Evolutionary conservation across 2,797 vertebrate genomes (phyloP).

Genomic region (Scolopax bukidnonensis): DNA sequence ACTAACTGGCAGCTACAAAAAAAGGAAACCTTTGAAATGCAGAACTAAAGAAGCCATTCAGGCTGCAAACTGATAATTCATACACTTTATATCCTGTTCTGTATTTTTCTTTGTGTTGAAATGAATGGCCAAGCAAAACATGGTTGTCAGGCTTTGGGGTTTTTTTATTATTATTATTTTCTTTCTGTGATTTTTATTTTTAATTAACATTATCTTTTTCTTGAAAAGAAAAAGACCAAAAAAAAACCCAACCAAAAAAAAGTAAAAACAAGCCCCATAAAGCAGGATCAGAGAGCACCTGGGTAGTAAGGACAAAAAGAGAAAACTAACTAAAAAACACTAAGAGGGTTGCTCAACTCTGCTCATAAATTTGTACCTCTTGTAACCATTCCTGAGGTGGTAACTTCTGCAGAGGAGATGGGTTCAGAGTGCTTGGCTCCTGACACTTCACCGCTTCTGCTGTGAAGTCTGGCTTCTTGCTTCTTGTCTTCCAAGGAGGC

Average conservation of each 20-base stretch:
- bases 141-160: background rate
- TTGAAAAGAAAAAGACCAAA: background rate
- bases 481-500: background rate
- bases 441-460: rapidly evolving
- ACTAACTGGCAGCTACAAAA: constrained; percentile 57
- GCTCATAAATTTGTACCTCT: background rate
- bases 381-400: background rate
- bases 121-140: constrained; percentile 36
- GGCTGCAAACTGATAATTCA: constrained; percentile 52
- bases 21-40: constrained; percentile 60
- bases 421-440: background rate
- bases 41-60: constrained; percentile 54
- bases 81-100: constrained; percentile 40
- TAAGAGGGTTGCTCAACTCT: background rate
- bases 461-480: background rate
- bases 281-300: background rate
- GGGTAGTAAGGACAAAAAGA: background rate
- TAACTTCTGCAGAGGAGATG: background rate
- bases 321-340: background rate
- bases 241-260: background rate
- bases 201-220: background rate
- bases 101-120: constrained; percentile 30
- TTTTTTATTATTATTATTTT: constrained; percentile 2
- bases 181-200: background rate
- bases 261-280: background rate